Base-by-base conservation (phyloP, 2,888 invertebrate species). In the Hydriomena furcata region DNA sequence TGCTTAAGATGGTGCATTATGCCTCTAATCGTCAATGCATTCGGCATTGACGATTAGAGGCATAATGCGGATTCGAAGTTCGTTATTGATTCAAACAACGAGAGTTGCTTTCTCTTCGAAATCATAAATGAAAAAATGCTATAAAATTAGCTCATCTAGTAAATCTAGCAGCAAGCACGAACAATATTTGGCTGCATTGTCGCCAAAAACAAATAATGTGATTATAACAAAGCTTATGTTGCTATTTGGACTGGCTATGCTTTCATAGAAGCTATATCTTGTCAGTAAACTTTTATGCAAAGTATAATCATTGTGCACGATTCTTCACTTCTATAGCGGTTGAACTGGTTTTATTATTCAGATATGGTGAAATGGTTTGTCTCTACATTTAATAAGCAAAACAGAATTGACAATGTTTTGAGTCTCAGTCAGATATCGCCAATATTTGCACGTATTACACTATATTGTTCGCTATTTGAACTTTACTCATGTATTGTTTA, bases 261-360 rank as follows among this genome's bases (percentile, higher is more conserved):
- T 37, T 51, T 45, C 27, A 37, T 48, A 41, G 30, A 52, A 42
- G 27, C 32, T 36, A n/a, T n/a, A 46, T 36, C 30, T 41, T 42
- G 36, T 46, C 36, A 31, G 52, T 52, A 37, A 46, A 46, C 45
- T 31, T 28, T 42, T 52, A 47, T 52, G 52, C 46, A 46, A 41
- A 52, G 41, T 46, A 31, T 31, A 35, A 37, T 37, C 31, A 38
- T 34, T 44, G 36, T 34, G 36, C 41, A 34, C 24, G 50, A 51
- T 41, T 47, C 32, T 38, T 46, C 53, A 49, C 41, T 36, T 32
- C 27, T 11, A 28, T 41, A 37, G 31, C 11, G 4, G 36, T 30
- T 8, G 36, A 44, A 51, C 50, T 42, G 40, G 44, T 51, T 55
- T 35, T 34, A 31, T 41, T 50, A 40, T 43, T 34, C 34, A 30